A percentile compares a stretch with the other conserved stretches of the same genome.
phyloP scores from a whole-genome alignment of 1,140 invertebrate genomes.

The Grapholita molesta region DNA sequence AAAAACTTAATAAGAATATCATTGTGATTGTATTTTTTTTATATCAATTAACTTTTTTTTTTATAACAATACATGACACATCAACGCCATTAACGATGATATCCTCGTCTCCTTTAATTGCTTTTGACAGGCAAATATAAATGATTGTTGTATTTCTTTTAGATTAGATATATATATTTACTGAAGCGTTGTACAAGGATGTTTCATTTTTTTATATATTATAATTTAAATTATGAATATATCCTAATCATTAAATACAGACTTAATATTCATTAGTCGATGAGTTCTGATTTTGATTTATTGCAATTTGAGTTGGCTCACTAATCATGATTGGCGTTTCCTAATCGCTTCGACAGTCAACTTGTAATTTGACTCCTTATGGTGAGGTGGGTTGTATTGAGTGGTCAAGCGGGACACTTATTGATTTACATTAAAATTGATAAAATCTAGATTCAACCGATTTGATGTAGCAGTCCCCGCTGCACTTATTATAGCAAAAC shows the following conservation, averaged over 20 bases:
- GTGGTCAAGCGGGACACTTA: too few species aligned
- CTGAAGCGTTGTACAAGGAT: too few species aligned
- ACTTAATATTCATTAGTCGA: neutral
- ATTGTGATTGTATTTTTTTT: neutral
- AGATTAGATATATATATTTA: too few species aligned
- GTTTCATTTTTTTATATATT: too few species aligned
- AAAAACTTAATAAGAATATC: too few species aligned
- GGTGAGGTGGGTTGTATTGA: neutral
- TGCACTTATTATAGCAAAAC: too few species aligned
- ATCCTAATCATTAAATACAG: too few species aligned
- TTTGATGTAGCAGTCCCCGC: too few species aligned
- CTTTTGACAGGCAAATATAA: neutral
- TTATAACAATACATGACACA: neutral
- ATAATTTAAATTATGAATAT: too few species aligned
- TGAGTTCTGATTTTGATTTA: neutral
- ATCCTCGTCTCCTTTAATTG: neutral
- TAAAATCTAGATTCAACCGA: too few species aligned
- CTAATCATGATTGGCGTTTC: conserved; percentile 10
- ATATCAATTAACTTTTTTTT: neutral
- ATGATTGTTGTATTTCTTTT: too few species aligned
- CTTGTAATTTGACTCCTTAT: neutral
- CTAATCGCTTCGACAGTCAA: neutral
- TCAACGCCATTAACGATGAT: neutral
- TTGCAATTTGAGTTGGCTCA: neutral
- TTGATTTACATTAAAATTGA: too few species aligned